Evolutionary conservation across 1,140 invertebrate species (phyloP), one percentile per base, ranked within the genome.

Genomic region (Leptinotarsa defecta): DNA sequence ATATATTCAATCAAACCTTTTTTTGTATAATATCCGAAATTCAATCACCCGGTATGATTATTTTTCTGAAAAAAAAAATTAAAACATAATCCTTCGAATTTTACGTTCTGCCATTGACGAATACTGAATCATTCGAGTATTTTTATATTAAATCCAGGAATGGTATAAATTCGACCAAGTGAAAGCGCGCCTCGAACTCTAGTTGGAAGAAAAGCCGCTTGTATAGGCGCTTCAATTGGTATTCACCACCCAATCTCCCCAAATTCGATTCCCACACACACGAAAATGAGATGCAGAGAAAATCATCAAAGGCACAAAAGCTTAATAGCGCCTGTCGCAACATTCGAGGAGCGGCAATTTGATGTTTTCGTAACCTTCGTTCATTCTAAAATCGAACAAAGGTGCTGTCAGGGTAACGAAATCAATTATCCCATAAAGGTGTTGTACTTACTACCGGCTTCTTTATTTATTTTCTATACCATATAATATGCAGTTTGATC

Each of bases 301-400:
- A 85, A 85, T 84, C 83, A 84, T 84, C 83, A 84, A 85, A 85
- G 81, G 84, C 83, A 84, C 84, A 85, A 85, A 84, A 83, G 82
- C 82, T 83, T 83, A 81, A 82, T 81, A 81, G 67, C 78, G 57
- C 77, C 68, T 73, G 65, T 76, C 78, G 68, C 75, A 73, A 67
- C 73, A 68, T 76, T 69, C 52, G 68, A 65, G 49, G 76, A 82
- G 82, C 81, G 82, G 81, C 82, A 82, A 81, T 77, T 71, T 71
- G 72, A 74, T 62, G 71, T 75, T 79, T 79, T 72, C 68, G 34
- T 81, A 72, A 74, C 72, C 68, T 78, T 68, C 52, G 64, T 68
- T 48, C 19, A 43, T 57, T 57, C n/a, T 61, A 27, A 17, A 57
- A 57, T 57, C 15, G 52, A 57, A 65, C 64, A 65, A 65, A 65